phyloP scores from a whole-genome alignment of 2,113 vertebrate genomes.

The Shinisaurus crocodilurus region DNA sequence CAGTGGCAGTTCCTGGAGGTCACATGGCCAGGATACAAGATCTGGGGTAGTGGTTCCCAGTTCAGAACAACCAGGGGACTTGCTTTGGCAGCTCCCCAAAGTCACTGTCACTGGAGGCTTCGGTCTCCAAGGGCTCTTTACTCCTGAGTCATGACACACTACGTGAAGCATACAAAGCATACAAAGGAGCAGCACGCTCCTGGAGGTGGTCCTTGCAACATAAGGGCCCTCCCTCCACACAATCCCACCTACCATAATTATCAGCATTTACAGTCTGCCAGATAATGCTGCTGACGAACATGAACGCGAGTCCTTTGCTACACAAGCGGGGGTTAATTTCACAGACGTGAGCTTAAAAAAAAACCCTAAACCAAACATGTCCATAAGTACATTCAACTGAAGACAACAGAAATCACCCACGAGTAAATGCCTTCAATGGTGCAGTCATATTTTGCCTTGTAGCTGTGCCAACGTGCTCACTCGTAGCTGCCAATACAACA shows the following conservation, averaged over 20 bases:
- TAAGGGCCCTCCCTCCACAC: not conserved
- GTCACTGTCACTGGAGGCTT: too few relatives aligned
- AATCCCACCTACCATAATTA: not conserved
- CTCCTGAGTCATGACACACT: too few relatives aligned
- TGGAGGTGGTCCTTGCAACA: not conserved
- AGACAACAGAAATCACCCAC: not conserved
- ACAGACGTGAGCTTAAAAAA: not conserved
- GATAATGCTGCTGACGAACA: not conserved
- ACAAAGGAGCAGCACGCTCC: not conserved
- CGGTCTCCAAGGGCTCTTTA: too few relatives aligned
- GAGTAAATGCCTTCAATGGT: not conserved
- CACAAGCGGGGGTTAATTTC: not conserved
- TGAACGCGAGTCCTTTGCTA: not conserved
- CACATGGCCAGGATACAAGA: too few relatives aligned
- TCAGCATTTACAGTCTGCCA: not conserved
- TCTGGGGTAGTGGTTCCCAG: too few relatives aligned
- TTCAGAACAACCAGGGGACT: too few relatives aligned
- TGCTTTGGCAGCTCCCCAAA: too few relatives aligned
- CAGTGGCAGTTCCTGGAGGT: too few relatives aligned
- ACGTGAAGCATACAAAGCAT: not conserved
- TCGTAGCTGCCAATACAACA: not conserved
- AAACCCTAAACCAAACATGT: not conserved
- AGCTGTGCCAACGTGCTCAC: not conserved
- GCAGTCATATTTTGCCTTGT: not conserved
- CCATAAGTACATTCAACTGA: not conserved